Conservation (phyloP, 23 tunicate species). For the Clavelina lepadiformis region DNA sequence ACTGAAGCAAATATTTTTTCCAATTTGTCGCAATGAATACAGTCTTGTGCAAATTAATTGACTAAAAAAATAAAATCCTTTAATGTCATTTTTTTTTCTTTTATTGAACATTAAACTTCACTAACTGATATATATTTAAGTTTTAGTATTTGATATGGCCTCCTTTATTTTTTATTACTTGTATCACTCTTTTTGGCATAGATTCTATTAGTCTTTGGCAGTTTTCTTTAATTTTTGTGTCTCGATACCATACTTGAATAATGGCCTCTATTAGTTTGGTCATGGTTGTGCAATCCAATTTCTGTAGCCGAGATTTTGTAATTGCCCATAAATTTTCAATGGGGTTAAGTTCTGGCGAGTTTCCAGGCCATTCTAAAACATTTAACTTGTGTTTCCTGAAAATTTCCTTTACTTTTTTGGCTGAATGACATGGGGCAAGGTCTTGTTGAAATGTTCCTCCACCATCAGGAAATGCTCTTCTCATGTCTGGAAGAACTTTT, state of each 20-base stretch:
- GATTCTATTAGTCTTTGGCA: slow-evolving; percentile 17
- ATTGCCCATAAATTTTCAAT: slow-evolving; percentile 1
- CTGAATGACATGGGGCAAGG: slow-evolving; percentile 18
- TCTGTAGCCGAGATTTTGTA: slow-evolving; percentile 24
- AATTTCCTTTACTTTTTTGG: slow-evolving; percentile 2
- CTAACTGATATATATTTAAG: no score
- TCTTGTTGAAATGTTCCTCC: slow-evolving; percentile 26
- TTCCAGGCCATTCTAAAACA: slow-evolving; percentile 20
- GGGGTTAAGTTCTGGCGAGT: slow-evolving; percentile 9
- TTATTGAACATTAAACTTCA: no score
- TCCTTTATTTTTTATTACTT: slow-evolving; percentile 7
- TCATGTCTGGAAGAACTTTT: neutral
- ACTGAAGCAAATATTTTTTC: no score
- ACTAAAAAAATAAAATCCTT: no score
- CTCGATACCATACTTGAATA: slow-evolving; percentile 28
- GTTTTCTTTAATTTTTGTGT: slow-evolving; percentile 11
- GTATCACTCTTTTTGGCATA: slow-evolving; percentile 18
- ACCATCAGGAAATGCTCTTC: slow-evolving; percentile 21
- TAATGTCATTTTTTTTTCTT: no score
- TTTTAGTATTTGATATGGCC: no score
- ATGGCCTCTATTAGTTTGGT: slow-evolving; percentile 21
- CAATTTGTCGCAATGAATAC: no score
- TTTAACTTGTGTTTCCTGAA: neutral
- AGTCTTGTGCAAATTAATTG: slow-evolving; percentile 16
- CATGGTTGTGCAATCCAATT: slow-evolving; percentile 20